Evolutionary conservation across 2,797 vertebrate species (phyloP), one percentile per base, ranked within the genome.

Genomic region (Peromyscus melanophrys): DNA sequence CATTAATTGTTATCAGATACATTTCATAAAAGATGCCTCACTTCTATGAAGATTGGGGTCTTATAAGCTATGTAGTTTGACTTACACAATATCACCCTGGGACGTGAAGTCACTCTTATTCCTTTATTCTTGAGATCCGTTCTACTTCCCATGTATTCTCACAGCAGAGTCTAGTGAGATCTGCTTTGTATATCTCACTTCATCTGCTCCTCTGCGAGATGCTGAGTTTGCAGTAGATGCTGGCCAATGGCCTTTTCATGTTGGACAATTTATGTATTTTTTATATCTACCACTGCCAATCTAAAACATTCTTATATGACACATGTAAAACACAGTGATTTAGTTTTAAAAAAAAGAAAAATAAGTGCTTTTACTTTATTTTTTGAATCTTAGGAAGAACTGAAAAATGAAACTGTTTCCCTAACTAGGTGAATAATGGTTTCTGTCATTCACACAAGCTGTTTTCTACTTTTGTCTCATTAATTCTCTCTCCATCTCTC

Each of bases 241-340:
- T 92, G n/a, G 67, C 2, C 67, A 85, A 0, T 71, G 75, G 7
- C n/a, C 17, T 89, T 85, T 87, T 89, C 13, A 77, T 10, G 25
- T 84, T 49, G 67, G 52, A 57, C 11, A 46, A 21, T 31, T 80
- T 85, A 61, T 37, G 57, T 89, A 90, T 90, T 55, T 23, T 52
- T 37, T 88, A 88, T 78, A 12, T 3, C 27, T 43, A 34, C 73
- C 83, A 92, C 37, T 19, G 4, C 6, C 57, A 81, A 0, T 23
- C 65, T 88, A 61, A 96, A 97, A 86, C 4, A 1, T 13, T 61
- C 34, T 83, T 43, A 8, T 69, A 40, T 71, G 55, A 95, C 84
- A 85, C 23, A 59, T 63, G 29, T 19, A 89, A 63, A 84, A 43
- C 6, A 29, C 49, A 83, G 3, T 82, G 73, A 57, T 29, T 73